phyloP scores from a whole-genome alignment of 2,888 invertebrate genomes.

The Chloroclysta siterata region DNA sequence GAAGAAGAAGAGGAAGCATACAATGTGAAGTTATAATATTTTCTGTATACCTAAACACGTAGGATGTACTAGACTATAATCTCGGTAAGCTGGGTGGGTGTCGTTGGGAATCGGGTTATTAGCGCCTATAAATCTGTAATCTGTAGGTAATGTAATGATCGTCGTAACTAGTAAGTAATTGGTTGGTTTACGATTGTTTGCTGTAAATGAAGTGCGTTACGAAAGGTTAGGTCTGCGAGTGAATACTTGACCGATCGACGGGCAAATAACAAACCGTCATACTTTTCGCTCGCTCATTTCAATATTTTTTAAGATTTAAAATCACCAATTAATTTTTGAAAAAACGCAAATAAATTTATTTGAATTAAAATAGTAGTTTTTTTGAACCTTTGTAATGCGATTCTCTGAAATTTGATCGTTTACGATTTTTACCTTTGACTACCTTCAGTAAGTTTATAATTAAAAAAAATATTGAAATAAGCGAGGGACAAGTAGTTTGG shows the following conservation, averaged over 20 bases:
- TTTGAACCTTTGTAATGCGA: too few species aligned
- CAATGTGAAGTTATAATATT: not conserved
- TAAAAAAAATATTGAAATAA: too few species aligned
- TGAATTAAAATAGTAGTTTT: too few species aligned
- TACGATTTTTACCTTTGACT: too few species aligned
- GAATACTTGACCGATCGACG: not conserved
- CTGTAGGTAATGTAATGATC: conserved; percentile 22
- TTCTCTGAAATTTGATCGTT: too few species aligned
- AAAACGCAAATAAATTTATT: too few species aligned
- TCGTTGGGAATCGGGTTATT: conserved; percentile 31
- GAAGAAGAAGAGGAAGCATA: too few species aligned
- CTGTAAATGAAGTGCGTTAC: conserved; percentile 4
- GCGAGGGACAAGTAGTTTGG: too few species aligned
- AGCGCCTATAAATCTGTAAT: conserved; percentile 34
- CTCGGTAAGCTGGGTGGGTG: conserved; percentile 34
- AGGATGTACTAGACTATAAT: conserved; percentile 11
- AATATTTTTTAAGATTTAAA: too few species aligned
- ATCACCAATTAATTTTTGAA: too few species aligned
- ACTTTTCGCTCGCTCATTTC: too few species aligned
- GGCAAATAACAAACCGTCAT: not conserved
- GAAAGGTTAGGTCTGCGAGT: not conserved
- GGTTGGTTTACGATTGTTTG: conserved; percentile 24
- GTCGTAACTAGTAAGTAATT: conserved; percentile 20
- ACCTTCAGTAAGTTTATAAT: too few species aligned
- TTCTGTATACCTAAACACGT: not conserved